These are phyloP conservation scores for Xestoiulus laeticollis DNA, from an alignment of 2,888 invertebrate genomes.

Conservation along the genomic window DNA sequence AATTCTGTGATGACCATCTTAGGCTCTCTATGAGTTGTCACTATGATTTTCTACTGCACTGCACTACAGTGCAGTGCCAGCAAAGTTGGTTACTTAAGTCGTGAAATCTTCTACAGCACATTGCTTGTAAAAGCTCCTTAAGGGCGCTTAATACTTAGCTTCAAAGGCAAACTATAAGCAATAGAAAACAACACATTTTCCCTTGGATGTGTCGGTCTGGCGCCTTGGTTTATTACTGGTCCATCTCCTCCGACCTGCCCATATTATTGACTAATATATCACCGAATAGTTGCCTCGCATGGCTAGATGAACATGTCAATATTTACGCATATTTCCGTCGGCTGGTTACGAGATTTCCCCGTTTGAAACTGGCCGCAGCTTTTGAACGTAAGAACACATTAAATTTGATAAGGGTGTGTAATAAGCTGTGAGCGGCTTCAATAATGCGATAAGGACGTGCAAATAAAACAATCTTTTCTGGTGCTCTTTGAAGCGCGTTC, in stretches of 20 bases:
- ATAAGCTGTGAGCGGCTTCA: conserved; percentile 34
- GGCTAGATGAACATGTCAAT: background rate
- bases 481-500: background rate
- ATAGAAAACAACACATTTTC: too few species aligned
- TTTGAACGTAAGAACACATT: conserved; percentile 12
- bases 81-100: too few species aligned
- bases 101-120: too few species aligned
- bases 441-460: conserved; percentile 20
- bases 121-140: too few species aligned
- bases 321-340: conserved; percentile 22
- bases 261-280: background rate
- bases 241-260: background rate
- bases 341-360: conserved; percentile 38
- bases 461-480: background rate
- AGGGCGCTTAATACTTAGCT: too few species aligned
- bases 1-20: too few species aligned
- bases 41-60: too few species aligned
- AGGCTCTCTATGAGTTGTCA: too few species aligned
- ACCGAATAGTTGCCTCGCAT: background rate
- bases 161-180: too few species aligned
- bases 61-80: too few species aligned
- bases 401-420: conserved; percentile 7
- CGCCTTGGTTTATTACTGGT: conserved; percentile 1
- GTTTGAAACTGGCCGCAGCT: conserved; percentile 30
- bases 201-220: background rate